Base-by-base conservation (phyloP, 2,888 invertebrate genomes). In the Epiperipatus broadwayi region DNA sequence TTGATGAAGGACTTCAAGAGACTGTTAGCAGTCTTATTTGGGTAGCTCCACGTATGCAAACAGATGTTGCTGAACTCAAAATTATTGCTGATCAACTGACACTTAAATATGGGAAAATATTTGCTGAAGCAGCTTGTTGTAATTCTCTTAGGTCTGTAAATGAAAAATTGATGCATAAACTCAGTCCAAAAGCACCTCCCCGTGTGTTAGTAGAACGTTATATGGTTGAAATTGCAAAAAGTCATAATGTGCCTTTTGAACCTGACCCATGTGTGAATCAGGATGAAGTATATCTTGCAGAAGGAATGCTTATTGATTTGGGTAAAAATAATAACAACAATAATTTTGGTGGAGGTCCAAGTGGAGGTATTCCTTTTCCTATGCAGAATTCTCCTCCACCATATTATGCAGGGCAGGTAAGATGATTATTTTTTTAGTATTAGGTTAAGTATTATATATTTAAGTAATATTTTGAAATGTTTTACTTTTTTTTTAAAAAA, bases 1-100 rank as follows among this genome's bases (percentile, higher is more conserved):
- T 95, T 8, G 95, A 99, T 54, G 85, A 85, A 47, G 93, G 95
- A 0, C 70, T 99, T 10, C 77, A 85, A 3, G 95, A 97, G 61
- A 78, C 95, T 1, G 81, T 99, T 42, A 83, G 89, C 1, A 89
- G 79, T 49, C 64, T 93, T 12, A 72, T 99, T 44, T 97, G 97
- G 97, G 87, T 84, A 1, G 79, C 93, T 8, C 93, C 95, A 0
- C 70, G 95, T 34, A 67, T 97, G 52, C 59, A 62, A 39, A 56
- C 64, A 12, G 69, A 70, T 48, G 56, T 65, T 20, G 72, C 74
- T 57, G 83, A 71, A 52, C 53, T 74, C 45, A 69, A 72, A 59
- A 65, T 81, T 1, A 78, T 97, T 50, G 72, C 80, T 1, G 91
- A 95, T 49, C 73, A 91, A 45, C 65, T 97, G 38, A 72, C 78